Conservation (phyloP, 2,113 vertebrate genomes). For the Caloenas nicobarica region DNA sequence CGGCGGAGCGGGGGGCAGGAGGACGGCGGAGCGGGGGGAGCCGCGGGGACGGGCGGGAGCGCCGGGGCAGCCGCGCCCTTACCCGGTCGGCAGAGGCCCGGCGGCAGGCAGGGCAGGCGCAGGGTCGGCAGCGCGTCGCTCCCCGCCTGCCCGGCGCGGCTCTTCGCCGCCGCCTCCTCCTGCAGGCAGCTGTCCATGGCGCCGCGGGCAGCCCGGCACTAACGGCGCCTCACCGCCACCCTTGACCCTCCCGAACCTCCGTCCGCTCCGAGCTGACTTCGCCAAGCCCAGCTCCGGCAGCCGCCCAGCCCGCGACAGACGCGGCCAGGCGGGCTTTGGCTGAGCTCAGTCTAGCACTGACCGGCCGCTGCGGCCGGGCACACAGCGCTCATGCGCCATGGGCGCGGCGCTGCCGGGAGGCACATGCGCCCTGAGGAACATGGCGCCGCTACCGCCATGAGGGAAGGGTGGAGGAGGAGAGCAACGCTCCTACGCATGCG, state of each 20-base stretch:
- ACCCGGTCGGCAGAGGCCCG: neutral
- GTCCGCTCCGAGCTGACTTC: fast-evolving
- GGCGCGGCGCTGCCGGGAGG: too few species aligned
- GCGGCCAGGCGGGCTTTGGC: fast-evolving
- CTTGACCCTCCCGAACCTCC: too few species aligned
- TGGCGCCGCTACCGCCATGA: too few species aligned
- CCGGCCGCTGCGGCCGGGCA: too few species aligned
- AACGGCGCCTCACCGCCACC: neutral
- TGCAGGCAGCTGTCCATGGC: neutral
- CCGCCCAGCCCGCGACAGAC: fast-evolving
- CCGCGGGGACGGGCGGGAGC: too few species aligned
- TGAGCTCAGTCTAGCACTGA: fast-evolving
- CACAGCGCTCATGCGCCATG: too few species aligned
- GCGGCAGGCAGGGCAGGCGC: neutral
- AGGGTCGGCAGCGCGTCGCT: neutral
- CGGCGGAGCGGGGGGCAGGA: fast-evolving
- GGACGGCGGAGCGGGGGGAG: too few species aligned
- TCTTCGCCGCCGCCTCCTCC: neutral
- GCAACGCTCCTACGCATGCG: neutral
- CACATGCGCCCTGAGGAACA: neutral
- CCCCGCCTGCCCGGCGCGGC: fast-evolving
- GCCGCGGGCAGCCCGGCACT: neutral
- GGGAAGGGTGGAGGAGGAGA: too few species aligned
- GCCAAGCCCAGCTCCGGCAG: fast-evolving
- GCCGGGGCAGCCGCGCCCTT: neutral